Percentiles rank a stretch among this genome's conserved stretches.
phyloP scores from a whole-genome alignment of 1,140 invertebrate species.

The Ladona fulva region DNA sequence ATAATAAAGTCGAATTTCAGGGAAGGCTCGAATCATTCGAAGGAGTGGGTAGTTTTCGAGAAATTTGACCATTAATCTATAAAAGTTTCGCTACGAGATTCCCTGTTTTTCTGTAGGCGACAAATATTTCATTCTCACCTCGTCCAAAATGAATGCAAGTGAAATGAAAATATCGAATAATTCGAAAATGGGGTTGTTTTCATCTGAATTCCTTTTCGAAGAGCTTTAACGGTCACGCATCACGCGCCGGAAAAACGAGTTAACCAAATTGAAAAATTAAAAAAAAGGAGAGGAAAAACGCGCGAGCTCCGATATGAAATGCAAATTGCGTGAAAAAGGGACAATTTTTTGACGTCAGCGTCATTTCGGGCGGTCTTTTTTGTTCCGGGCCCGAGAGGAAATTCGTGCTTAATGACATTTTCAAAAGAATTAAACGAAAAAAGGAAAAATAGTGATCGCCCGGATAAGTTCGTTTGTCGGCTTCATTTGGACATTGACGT shows the following conservation, averaged over 20 bases:
- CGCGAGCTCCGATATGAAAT: neutral
- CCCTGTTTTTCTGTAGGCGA: too few relatives aligned
- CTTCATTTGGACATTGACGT: slow-evolving; percentile 4
- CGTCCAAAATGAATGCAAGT: neutral
- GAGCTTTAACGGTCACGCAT: neutral
- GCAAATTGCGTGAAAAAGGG: neutral
- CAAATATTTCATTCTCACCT: neutral
- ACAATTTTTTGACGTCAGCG: neutral
- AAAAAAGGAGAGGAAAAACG: neutral
- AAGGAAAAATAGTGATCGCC: neutral
- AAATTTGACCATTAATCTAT: too few relatives aligned
- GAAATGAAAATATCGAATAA: slow-evolving; percentile 4
- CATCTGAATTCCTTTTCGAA: neutral
- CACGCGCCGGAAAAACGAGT: neutral
- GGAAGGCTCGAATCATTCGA: too few relatives aligned
- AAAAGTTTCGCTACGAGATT: too few relatives aligned
- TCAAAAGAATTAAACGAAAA: neutral
- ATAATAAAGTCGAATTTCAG: too few relatives aligned
- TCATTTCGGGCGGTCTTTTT: neutral
- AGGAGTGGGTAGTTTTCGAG: too few relatives aligned
- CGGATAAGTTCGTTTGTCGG: neutral
- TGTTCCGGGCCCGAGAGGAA: neutral
- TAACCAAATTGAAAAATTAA: slow-evolving; percentile 5
- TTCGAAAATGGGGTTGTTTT: neutral
- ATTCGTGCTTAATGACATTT: slow-evolving; percentile 10